Evolutionary conservation across 2,888 invertebrate genomes (phyloP), one percentile per base, ranked within the genome.

Genomic region (Cephonodes hylas): DNA sequence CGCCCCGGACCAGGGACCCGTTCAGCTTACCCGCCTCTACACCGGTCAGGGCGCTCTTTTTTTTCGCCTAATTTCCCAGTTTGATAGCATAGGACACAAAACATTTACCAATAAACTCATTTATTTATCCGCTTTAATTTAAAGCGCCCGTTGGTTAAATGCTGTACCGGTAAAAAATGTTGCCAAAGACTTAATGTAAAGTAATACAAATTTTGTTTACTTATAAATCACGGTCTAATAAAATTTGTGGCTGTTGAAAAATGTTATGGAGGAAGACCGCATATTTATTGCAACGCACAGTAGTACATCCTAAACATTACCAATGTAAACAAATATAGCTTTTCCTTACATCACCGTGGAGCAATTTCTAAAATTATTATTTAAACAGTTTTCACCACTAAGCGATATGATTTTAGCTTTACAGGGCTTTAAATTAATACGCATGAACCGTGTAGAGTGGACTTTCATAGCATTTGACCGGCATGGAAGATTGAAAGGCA

Each of bases 21-120:
- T 94, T 93, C 88, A 93, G 93, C 88, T 93, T 94, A 75, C 93
- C 93, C 75, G 93, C 93, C 86, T 95, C 95, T 84, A 95, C 79
- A 79, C 94, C 94, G 69, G 94, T 94, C 88, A 95, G 93, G 72
- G 94, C 93, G 80, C 94, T 94, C 91, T 94, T 94, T 88, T 92
- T 94, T 89, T 93, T 93, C 79, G 91, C 87, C 94, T 94, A 85
- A 67, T 72, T 79, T 76, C 74, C 85, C 85, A 83, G 69, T 80
- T 78, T 66, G 78, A 76, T 72, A 81, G 88, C 86, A 86, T 72
- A 83, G 74, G 69, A 81, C 71, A 81, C 76, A 81, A 53, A 75
- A 79, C 73, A 67, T 70, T 68, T 76, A 67, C 69, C 67, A 67
- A 68, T 68, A 63, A 67, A 58, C 45, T 56, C 13, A 60, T 18